Percentiles rank a stretch among this genome's conserved stretches.
phyloP scores from a whole-genome alignment of 1,140 invertebrate species.

The Ladona fulva region DNA sequence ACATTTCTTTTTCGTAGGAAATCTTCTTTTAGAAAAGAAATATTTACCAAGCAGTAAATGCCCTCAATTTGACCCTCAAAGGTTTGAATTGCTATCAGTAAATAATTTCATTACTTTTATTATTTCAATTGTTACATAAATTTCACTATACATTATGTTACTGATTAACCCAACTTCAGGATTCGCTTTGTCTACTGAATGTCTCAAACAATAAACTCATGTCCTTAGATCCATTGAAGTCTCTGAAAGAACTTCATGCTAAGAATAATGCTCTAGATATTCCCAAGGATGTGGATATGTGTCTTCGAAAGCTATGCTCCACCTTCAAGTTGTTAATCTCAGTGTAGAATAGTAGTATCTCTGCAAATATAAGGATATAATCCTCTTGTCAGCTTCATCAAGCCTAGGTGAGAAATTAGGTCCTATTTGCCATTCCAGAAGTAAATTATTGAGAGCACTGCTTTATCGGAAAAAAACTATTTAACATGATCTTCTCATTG shows the following conservation, averaged over 20 bases:
- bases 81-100: conserved; percentile 47
- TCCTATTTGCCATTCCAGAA: no score
- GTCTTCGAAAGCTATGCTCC: conserved; percentile 40
- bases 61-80: conserved; percentile 57
- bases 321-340: conserved; percentile 44
- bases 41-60: conserved; percentile 41
- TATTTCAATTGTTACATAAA: conserved; percentile 21
- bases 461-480: no score
- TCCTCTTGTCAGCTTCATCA: conserved; percentile 34
- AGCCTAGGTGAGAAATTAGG: background rate
- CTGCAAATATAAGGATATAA: conserved; percentile 51
- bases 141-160: conserved; percentile 10
- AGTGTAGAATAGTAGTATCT: conserved; percentile 49
- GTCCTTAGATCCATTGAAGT: conserved; percentile 35
- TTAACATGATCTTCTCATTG: no score
- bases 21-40: conserved; percentile 56
- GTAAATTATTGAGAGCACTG: no score
- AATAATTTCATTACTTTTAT: conserved; percentile 37
- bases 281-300: conserved; percentile 40
- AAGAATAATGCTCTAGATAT: conserved; percentile 41
- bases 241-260: conserved; percentile 38
- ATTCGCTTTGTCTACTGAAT: conserved; percentile 38
- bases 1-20: conserved; percentile 13
- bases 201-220: conserved; percentile 41
- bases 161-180: conserved; percentile 29